Conservation (phyloP, 1,140 invertebrate species). For the Camponotus vicinus region DNA sequence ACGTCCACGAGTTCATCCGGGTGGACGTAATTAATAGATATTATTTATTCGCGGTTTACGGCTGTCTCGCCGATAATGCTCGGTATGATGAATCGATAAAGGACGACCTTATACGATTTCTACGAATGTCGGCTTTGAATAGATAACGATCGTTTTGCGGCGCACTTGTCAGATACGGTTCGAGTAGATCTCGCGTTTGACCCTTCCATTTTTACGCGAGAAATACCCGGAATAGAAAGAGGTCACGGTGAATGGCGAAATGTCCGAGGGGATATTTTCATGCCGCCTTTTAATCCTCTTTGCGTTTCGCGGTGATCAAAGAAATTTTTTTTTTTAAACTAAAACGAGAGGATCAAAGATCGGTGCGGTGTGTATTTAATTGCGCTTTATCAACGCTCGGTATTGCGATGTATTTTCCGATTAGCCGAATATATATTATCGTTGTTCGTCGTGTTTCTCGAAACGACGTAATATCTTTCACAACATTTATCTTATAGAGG, state of each 20-base stretch:
- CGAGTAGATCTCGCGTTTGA: constrained; percentile 9
- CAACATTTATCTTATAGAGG: background rate
- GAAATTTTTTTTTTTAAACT: constrained; percentile 65
- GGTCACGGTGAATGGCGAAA: constrained; percentile 41
- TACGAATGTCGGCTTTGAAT: background rate
- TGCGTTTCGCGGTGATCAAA: constrained; percentile 64
- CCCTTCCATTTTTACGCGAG: constrained; percentile 50
- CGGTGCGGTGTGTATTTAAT: constrained; percentile 67
- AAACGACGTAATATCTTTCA: background rate
- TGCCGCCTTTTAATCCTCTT: constrained; percentile 71
- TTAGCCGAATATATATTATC: constrained; percentile 22
- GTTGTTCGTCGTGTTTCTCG: background rate
- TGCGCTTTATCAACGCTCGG: constrained; percentile 59
- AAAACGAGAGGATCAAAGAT: constrained; percentile 50
- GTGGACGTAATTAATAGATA: constrained; percentile 85
- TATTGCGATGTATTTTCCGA: constrained; percentile 1
- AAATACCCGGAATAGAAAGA: constrained; percentile 59
- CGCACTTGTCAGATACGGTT: background rate
- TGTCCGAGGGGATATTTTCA: constrained; percentile 50
- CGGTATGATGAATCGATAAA: background rate
- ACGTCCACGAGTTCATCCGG: constrained; percentile 73
- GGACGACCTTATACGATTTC: background rate
- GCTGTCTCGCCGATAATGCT: background rate
- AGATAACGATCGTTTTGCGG: constrained; percentile 5
- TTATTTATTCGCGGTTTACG: constrained; percentile 80